A percentile compares a stretch with the other conserved stretches of the same genome.
Conservation (phyloP, 2,888 invertebrate genomes). For the Busseola fusca region DNA sequence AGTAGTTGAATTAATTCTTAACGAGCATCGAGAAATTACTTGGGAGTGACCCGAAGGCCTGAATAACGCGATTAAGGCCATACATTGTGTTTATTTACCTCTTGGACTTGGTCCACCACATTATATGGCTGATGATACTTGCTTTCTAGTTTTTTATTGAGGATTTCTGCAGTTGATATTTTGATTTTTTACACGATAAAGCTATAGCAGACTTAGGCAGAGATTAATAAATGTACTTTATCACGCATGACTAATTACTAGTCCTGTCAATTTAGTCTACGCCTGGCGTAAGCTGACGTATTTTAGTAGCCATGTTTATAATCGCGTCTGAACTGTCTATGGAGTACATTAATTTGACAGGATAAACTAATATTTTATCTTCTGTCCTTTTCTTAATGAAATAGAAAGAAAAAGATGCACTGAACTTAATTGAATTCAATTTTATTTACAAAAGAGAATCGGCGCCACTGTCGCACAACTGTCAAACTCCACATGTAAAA, state of each 20-base stretch:
- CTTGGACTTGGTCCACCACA: slow-evolving; percentile 56
- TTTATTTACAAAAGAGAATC: too few species aligned
- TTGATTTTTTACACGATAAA: slow-evolving; percentile 4
- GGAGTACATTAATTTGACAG: too few species aligned
- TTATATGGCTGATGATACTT: slow-evolving; percentile 48
- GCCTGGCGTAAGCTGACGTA: too few species aligned
- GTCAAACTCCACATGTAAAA: background rate
- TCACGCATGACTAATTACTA: background rate
- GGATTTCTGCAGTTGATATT: slow-evolving; percentile 20
- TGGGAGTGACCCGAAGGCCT: slow-evolving; percentile 60
- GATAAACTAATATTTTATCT: too few species aligned
- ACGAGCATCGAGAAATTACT: slow-evolving; percentile 70
- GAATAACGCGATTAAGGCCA: slow-evolving; percentile 74
- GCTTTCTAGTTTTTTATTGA: slow-evolving; percentile 59
- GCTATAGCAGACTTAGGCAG: too few species aligned
- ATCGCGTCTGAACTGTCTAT: too few species aligned
- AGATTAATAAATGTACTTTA: background rate
- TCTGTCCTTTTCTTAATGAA: too few species aligned
- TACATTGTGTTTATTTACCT: slow-evolving; percentile 65
- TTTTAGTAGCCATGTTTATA: too few species aligned
- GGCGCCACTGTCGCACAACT: background rate
- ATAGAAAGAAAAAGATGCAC: too few species aligned
- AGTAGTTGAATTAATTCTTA: slow-evolving; percentile 75
- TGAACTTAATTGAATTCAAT: too few species aligned
- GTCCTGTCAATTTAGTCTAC: too few species aligned